These are phyloP conservation scores for Microchirus variegatus DNA, from an alignment of 2,797 vertebrate genomes.

Conservation along the genomic window DNA sequence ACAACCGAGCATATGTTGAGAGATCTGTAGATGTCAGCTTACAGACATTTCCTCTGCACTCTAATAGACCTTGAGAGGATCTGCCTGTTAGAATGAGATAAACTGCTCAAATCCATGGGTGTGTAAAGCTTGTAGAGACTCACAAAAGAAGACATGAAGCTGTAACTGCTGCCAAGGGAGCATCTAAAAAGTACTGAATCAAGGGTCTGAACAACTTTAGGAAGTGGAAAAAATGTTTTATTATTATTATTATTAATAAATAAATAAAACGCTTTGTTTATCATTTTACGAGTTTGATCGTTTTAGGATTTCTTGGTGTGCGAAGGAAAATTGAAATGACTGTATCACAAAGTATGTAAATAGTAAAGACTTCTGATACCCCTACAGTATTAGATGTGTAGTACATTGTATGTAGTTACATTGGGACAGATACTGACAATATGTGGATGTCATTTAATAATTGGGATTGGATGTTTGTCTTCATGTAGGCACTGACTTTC, in stretches of 20 bases:
- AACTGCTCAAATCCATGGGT: not conserved
- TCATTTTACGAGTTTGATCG: too few relatives aligned
- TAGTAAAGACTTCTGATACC: too few relatives aligned
- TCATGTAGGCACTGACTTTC: conserved; percentile 2
- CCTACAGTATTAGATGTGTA: too few relatives aligned
- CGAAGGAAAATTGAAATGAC: too few relatives aligned
- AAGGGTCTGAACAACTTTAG: too few relatives aligned
- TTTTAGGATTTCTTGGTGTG: too few relatives aligned
- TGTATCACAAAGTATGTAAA: too few relatives aligned
- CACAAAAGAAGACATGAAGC: not conserved
- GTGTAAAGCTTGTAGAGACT: not conserved
- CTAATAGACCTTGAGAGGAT: not conserved
- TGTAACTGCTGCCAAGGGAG: not conserved
- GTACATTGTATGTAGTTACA: too few relatives aligned
- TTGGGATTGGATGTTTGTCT: not conserved
- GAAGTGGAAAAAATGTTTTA: too few relatives aligned
- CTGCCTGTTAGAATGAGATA: not conserved
- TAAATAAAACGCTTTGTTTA: too few relatives aligned
- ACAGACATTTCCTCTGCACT: not conserved
- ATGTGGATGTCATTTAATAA: not conserved
- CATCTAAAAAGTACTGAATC: not conserved
- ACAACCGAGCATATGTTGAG: not conserved
- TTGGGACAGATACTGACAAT: too few relatives aligned
- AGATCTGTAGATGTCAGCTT: not conserved
- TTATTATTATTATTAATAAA: too few relatives aligned